phyloP scores from a whole-genome alignment of 1,140 invertebrate species.

The Ylistrum balloti region DNA sequence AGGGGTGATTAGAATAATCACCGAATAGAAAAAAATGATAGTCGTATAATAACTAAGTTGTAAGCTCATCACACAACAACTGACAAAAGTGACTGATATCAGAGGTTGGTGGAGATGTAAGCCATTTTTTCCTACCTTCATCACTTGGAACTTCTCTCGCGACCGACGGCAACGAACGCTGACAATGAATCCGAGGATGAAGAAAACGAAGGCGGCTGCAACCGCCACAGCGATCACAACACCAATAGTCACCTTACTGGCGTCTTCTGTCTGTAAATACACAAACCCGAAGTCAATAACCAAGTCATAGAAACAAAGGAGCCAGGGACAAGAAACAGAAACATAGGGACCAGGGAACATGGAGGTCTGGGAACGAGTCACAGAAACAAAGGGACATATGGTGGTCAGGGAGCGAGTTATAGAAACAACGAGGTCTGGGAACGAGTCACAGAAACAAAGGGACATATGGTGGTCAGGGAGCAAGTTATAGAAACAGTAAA shows the following conservation, averaged over 20 bases:
- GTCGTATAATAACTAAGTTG: too few species aligned
- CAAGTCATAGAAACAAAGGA: not conserved
- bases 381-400: not conserved
- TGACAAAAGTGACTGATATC: too few species aligned
- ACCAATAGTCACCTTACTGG: constrained; percentile 49
- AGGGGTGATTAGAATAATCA: too few species aligned
- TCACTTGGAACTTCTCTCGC: constrained; percentile 56
- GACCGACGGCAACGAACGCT: constrained; percentile 52
- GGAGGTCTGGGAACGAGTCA: not conserved
- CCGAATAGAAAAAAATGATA: too few species aligned
- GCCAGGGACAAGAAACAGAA: not conserved
- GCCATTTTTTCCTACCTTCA: constrained; percentile 47
- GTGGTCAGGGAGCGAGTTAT: not conserved
- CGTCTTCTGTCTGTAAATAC: not conserved
- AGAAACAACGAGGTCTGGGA: not conserved
- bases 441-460: not conserved
- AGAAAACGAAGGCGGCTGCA: constrained; percentile 57
- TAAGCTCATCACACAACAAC: too few species aligned
- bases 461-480: not conserved
- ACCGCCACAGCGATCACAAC: constrained; percentile 55
- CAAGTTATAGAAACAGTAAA: not conserved
- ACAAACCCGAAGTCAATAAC: not conserved
- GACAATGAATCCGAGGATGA: constrained; percentile 57
- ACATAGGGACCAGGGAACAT: too few species aligned
- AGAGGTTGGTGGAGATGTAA: too few species aligned